Evolutionary conservation across 2,113 vertebrate species (phyloP), one percentile per base, ranked within the genome.

Genomic region (Meleagris gallopavo): DNA sequence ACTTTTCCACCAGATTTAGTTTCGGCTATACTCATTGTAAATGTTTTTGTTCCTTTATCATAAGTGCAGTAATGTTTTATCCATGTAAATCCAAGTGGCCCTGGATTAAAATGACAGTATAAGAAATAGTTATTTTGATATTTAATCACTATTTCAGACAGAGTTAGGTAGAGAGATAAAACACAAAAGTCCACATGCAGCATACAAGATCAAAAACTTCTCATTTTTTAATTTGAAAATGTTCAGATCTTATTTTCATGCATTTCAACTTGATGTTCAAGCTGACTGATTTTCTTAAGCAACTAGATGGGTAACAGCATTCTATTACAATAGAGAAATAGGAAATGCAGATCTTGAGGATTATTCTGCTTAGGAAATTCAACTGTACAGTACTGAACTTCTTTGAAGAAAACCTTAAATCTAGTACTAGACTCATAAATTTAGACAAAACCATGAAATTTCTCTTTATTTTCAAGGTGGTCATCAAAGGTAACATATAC

Each of bases 31-130:
- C 98, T 98, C 99, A 99, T 99, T 50, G 98, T 98, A 88, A 99
- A 99, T 46, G 98, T 98, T 95, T 99, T 99, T 96, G 98, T 99
- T 95, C 98, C 98, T 96, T 99, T 99, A 78, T 99, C 99, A 0
- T 99, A 99, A 5, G 98, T 99, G 97, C 99, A 99, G 96, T 99
- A 99, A 97, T 99, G 99, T 82, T 99, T 99, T 32, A 97, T 97
- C 99, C 99, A 99, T 1, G 99, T 98, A 97, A 98, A 99, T 67
- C 99, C 99, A 91, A 99, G 98, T 9, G 99, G 99, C 95, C 99
- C 99, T 99, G 55, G 75, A 91, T 62, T 29, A 61, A 96, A 92
- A 75, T 86, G 21, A 92, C 3, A 89, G 10, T 3, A 57, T 66
- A 41, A 94, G n/a, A 87, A 72, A 27, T 36, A 40, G 46, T 36